A percentile compares a stretch with the other conserved stretches of the same genome.
Conservation (phyloP, 2,113 vertebrate genomes). For the Odobenus rosmarus region DNA sequence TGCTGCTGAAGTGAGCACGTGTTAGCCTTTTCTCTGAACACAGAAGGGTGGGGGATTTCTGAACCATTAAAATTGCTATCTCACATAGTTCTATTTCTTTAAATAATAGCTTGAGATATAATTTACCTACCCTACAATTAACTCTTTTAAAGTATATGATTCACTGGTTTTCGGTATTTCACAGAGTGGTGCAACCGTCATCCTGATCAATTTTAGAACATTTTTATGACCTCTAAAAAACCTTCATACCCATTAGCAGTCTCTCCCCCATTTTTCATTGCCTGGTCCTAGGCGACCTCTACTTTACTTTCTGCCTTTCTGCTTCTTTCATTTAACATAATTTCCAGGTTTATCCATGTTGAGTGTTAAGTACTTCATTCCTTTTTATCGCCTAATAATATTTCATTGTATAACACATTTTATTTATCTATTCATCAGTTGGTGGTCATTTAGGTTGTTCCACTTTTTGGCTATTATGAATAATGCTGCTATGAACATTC, state of each 20-base stretch:
- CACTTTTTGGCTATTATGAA: neutral
- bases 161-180: neutral
- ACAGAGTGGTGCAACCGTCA: neutral
- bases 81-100: neutral
- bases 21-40: neutral
- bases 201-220: neutral
- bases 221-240: neutral
- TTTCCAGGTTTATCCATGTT: neutral
- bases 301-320: neutral
- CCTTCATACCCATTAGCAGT: neutral
- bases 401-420: neutral
- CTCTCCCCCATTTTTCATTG: neutral
- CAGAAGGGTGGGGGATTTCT: neutral
- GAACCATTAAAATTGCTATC: neutral
- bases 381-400: neutral
- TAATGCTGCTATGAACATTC: neutral
- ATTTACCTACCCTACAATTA: neutral
- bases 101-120: neutral
- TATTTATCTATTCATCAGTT: neutral
- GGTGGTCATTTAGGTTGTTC: neutral
- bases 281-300: neutral
- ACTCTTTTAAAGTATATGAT: neutral
- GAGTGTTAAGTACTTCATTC: neutral
- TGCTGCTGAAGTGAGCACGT: neutral
- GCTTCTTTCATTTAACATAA: neutral